Percentiles rank a stretch among this genome's conserved stretches.
phyloP scores from a whole-genome alignment of 2,797 vertebrate genomes.

The Scomberomorus guttatus region DNA sequence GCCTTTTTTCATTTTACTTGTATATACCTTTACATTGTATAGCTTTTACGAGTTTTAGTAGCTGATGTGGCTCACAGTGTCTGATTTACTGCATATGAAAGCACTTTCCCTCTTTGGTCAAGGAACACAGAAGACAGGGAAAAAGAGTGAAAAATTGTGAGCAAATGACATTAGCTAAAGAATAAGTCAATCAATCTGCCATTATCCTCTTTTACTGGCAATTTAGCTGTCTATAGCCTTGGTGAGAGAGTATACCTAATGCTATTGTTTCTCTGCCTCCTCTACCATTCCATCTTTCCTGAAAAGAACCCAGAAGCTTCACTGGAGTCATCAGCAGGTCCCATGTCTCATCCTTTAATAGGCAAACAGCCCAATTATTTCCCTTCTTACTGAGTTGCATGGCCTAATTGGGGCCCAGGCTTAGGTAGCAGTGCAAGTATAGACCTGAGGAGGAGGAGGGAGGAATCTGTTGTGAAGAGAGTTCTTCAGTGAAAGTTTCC shows the following conservation, averaged over 20 bases:
- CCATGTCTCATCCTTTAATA: slow-evolving; percentile 84
- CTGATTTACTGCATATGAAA: slow-evolving; percentile 88
- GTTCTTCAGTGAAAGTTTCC: slow-evolving; percentile 82
- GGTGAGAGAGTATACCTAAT: slow-evolving; percentile 76
- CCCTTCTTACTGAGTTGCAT: slow-evolving; percentile 69
- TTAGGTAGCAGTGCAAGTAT: slow-evolving; percentile 47
- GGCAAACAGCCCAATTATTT: slow-evolving; percentile 86
- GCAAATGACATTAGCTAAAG: slow-evolving; percentile 84
- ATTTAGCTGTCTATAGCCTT: slow-evolving; percentile 76
- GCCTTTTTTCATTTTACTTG: slow-evolving; percentile 22
- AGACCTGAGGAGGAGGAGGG: slow-evolving; percentile 45
- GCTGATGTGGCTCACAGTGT: slow-evolving; percentile 64
- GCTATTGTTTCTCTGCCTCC: slow-evolving; percentile 80
- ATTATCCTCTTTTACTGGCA: slow-evolving; percentile 84
- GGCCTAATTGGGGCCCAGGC: slow-evolving; percentile 81
- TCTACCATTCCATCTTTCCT: slow-evolving; percentile 53
- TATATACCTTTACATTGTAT: slow-evolving; percentile 46
- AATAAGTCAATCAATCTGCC: slow-evolving; percentile 91
- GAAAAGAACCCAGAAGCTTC: slow-evolving; percentile 69
- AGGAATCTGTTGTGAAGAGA: slow-evolving; percentile 67
- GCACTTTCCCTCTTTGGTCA: slow-evolving; percentile 69
- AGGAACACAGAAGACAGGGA: slow-evolving; percentile 1
- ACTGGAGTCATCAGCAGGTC: slow-evolving; percentile 67
- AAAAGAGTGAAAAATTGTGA: slow-evolving; percentile 69
- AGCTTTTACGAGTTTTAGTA: slow-evolving; percentile 50